Base-by-base conservation (phyloP, 2,888 invertebrate species). In the Neocrepidodera transversa region DNA sequence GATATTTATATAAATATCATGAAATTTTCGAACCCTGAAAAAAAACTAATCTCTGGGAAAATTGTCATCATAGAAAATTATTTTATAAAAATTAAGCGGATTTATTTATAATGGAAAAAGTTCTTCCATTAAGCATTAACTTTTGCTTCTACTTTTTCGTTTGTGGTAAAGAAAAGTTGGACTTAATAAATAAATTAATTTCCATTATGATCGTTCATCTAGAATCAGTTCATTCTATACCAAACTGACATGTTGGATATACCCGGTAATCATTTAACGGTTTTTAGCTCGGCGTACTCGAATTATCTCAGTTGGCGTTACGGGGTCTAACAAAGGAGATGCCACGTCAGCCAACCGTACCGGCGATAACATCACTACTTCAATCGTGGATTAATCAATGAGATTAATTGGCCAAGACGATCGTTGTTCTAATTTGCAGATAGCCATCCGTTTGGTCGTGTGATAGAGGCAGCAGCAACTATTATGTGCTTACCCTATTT, bases 391-490 rank as follows among this genome's bases (percentile, higher is more conserved):
- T 64, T 68, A 68, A 65, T 67, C 65, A 65, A 56, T 59, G 62
- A 59, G 63, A 70, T 70, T 68, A 70, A 68, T 68, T 66, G 66
- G 60, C 61, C 64, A 66, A 66, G 64, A 67, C 62, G 55, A 56
- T 64, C 50, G 68, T 68, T 68, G 68, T 68, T 63, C 63, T 48
- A 63, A 64, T 66, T 63, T 62, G 50, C 53, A 49, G 63, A 65
- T 65, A 60, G 48, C 52, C n/a, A n/a, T n/a, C n/a, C n/a, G n/a
- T n/a, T n/a, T n/a, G n/a, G n/a, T n/a, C n/a, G n/a, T n/a, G 53
- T 57, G 54, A 62, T 62, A 48, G 42, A 43, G 42, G 20, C 32
- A 13, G 35, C 32, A 35, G 26, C 36, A 23, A 23, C 6, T 23
- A 54, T 54, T 54, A 54, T 54, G 45, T 54, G 30, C 26, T 45